These are phyloP conservation scores for Tetranychus truncatus DNA, from an alignment of 2,888 invertebrate genomes.

Conservation along the genomic window DNA sequence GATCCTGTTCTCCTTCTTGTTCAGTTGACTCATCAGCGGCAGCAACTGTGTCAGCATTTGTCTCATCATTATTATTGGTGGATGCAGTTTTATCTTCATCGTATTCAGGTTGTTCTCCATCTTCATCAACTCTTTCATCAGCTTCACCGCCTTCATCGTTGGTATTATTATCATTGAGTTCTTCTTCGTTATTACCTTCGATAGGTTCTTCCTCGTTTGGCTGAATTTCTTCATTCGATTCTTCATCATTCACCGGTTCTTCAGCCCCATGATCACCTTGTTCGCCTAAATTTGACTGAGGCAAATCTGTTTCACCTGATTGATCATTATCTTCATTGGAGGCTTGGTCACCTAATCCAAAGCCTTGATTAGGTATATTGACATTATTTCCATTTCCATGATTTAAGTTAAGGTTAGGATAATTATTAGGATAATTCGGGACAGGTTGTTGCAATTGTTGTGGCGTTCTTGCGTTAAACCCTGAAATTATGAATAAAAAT, in stretches of 20 bases:
- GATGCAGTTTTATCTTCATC: not conserved
- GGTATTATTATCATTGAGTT: not conserved
- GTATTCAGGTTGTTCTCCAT: not conserved
- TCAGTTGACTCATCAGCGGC: not conserved
- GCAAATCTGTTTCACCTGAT: not conserved
- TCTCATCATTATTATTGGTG: not conserved
- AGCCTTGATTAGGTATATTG: not conserved
- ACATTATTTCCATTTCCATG: not conserved
- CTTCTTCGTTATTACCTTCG: not conserved
- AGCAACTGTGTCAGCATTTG: not conserved
- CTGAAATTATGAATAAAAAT: not conserved
- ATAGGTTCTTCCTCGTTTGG: not conserved
- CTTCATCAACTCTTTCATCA: conserved; percentile 1
- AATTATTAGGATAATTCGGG: not conserved
- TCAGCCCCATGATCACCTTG: not conserved
- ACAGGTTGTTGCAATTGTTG: not conserved
- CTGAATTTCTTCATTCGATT: not conserved
- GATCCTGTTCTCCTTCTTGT: not conserved
- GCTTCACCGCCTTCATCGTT: not conserved
- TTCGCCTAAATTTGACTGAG: not conserved
- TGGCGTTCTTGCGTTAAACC: not conserved
- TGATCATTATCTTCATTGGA: not conserved
- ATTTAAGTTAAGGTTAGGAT: not conserved
- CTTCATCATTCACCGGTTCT: not conserved
- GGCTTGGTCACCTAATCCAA: not conserved